Base-by-base conservation (phyloP, 2,797 vertebrate species). In the Brachyalestes nurse region DNA sequence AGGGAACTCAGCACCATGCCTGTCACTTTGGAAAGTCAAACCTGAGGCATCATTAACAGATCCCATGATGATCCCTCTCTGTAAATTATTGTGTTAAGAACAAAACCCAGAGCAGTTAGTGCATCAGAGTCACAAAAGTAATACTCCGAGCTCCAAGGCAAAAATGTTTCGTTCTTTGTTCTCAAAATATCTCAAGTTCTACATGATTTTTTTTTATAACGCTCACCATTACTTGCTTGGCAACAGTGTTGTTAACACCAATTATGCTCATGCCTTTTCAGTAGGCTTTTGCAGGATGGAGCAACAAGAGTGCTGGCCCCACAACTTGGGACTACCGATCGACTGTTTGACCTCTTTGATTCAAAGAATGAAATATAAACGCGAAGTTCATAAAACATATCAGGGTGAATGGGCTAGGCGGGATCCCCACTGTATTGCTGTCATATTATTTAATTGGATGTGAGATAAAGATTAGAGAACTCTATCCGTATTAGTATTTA, bases 61-160 rank as follows among this genome's bases (percentile, higher is more conserved):
- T 93, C 92, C 91, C 90, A 65, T 40, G 13, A 83, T 83, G 91
- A 87, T 87, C 75, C 19, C 34, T 84, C 83, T 86, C 88, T 89
- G 88, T 90, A 91, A 93, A 91, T 90, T 81, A 90, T 80, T 84
- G 84, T 86, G 90, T 88, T 92, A 90, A 92, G 89, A 89, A 88
- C 88, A 89, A 90, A 90, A 91, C 89, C 82, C 90, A 85, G 78
- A 88, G 88, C 91, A 73, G 66, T 81, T 75, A 64, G 34, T 7
- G 0, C 79, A 57, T 74, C 75, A 42, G 51, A 71, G 40, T 65
- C 21, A 25, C n/a, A 38, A 62, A 69, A 72, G 72, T 60, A 82
- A 75, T 13, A 47, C 75, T 60, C 73, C 77, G 40, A 49, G 55
- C 28, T 80, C 65, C 55, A 38, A 40, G 62, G 76, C 58, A 49